These are phyloP conservation scores for Melanerpes formicivorus DNA, from an alignment of 2,113 vertebrate species.

Conservation along the genomic window DNA sequence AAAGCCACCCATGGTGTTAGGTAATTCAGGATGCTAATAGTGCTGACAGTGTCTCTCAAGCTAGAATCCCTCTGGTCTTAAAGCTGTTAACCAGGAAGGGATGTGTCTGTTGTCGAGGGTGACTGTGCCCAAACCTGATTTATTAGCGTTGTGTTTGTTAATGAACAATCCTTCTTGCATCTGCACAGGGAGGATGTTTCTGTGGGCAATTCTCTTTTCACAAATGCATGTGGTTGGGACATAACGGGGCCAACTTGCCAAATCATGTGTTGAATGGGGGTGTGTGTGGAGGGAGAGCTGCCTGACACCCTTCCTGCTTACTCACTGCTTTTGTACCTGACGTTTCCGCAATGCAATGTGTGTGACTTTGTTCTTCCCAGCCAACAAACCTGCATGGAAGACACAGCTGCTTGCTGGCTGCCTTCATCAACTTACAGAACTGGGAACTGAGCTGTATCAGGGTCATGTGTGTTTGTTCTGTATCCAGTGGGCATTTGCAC, in stretches of 20 bases:
- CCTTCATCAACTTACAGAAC: neutral
- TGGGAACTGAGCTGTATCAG: neutral
- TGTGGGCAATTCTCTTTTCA: neutral
- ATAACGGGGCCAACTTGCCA: neutral
- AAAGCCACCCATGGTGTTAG: neutral
- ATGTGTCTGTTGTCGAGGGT: neutral
- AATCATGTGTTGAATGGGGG: neutral
- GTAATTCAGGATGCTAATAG: neutral
- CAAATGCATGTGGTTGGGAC: neutral
- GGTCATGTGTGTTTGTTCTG: neutral
- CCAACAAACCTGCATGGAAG: neutral
- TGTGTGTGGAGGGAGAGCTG: neutral
- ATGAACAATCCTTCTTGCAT: neutral
- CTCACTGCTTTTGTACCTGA: neutral
- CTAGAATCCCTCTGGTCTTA: neutral
- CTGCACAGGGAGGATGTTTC: neutral
- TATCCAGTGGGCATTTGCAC: neutral
- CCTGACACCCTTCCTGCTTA: neutral
- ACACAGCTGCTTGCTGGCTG: neutral
- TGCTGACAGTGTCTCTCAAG: neutral
- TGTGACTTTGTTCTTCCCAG: accelerated
- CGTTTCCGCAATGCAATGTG: neutral
- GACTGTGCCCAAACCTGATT: neutral
- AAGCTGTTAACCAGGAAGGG: neutral
- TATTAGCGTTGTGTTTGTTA: neutral